These are phyloP conservation scores for Chelonus formosanus DNA, from an alignment of 2,888 invertebrate genomes.

Conservation along the genomic window DNA sequence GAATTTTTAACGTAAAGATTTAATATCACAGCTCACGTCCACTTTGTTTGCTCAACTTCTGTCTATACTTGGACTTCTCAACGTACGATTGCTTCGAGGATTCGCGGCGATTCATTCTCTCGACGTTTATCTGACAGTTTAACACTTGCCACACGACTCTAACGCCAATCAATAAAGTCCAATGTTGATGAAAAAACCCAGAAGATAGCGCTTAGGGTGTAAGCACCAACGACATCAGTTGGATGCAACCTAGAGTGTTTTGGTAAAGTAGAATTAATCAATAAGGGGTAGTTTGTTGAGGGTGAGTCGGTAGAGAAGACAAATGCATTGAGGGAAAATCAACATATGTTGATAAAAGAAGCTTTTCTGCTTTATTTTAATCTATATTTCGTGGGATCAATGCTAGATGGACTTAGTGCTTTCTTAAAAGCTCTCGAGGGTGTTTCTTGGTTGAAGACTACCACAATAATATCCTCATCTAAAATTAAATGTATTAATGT, in stretches of 20 bases:
- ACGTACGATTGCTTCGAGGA: background rate
- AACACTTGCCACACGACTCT: slow-evolving; percentile 17
- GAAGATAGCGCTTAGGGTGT: background rate
- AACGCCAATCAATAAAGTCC: slow-evolving; percentile 34
- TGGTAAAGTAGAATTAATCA: slow-evolving; percentile 1
- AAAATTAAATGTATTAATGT: too few relatives aligned
- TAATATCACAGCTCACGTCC: background rate
- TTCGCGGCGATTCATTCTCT: background rate
- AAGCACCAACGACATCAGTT: slow-evolving; percentile 20
- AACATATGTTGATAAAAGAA: too few relatives aligned
- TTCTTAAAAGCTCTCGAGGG: too few relatives aligned
- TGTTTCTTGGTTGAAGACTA: too few relatives aligned
- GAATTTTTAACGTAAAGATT: background rate
- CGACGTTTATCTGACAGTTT: slow-evolving; percentile 23
- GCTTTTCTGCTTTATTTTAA: too few relatives aligned
- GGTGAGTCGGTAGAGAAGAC: slow-evolving; percentile 14
- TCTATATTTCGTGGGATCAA: too few relatives aligned
- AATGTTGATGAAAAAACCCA: background rate
- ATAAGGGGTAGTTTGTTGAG: slow-evolving; percentile 9
- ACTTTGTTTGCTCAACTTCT: background rate
- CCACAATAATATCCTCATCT: too few relatives aligned
- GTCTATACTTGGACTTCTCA: background rate
- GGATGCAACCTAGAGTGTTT: background rate
- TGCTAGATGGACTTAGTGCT: too few relatives aligned
- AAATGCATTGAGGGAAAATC: background rate